Base-by-base conservation (phyloP, 2,797 vertebrate genomes). In the Taeniopygia guttata region DNA sequence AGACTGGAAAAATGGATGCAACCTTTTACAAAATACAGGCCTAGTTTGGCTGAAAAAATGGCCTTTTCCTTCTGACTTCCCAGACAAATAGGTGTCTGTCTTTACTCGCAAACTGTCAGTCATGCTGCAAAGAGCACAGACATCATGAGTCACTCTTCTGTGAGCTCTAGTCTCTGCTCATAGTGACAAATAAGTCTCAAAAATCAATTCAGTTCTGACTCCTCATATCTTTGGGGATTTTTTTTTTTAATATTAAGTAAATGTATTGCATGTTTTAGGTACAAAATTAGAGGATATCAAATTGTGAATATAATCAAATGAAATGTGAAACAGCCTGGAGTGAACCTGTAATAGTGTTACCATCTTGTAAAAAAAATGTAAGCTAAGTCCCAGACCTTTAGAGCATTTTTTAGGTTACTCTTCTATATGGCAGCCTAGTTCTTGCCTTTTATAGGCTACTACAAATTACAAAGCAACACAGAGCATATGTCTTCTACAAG, bases 81-180 rank as follows among this genome's bases (percentile, higher is more conserved):
- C 63, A 81, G 56, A 72, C 48, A 63, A 92, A 87, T 26, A 80
- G 55, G 66, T 66, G 38, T 84, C 93, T 95, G 48, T 93, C 89
- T 95, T 75, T 78, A 85, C 89, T 95, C 77, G 78, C 59, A 95
- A 88, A 79, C 90, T 81, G 88, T 89, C 96, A 95, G 94, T 95
- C 94, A 94, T 49, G 87, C 93, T 95, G 92, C 95, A 90, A 49
- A 91, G 90, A 97, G 69, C 90, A 90, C 30, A 94, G 80, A 70
- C 90, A 84, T 83, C 55, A 43, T 88, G 79, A 97, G 80, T 95
- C 81, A 92, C 91, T 96, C 73, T 90, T 94, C 89, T 93, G 90
- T 96, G 80, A 94, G 80, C 63, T 94, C 67, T 97, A 94, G 96
- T 97, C 95, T 96, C 93, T 97, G 79, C 89, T 95, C 88, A 72